Percentiles rank a stretch among this genome's conserved stretches.
Evolutionary conservation across 2,113 vertebrate species (phyloP).

Genomic region (Hydrochoerus hydrochaeris): DNA sequence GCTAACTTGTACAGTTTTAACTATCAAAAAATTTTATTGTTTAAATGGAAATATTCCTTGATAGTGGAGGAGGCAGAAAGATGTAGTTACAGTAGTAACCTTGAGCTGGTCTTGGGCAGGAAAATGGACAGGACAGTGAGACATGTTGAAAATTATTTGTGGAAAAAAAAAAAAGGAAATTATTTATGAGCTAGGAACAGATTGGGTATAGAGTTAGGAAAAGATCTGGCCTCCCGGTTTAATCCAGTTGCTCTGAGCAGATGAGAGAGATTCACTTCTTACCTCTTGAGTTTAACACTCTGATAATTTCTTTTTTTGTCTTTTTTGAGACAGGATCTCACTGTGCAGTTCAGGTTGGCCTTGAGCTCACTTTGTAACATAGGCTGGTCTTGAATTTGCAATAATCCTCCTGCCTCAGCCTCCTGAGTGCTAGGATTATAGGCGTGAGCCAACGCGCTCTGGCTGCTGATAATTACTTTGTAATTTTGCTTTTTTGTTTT

Average conservation of each 20-base stretch:
- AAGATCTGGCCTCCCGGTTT: not conserved
- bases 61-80: not conserved
- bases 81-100: not conserved
- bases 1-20: not conserved
- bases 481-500: conserved; percentile 35
- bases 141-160: not conserved
- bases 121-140: not conserved
- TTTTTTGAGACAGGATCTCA: too few relatives aligned
- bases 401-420: too few relatives aligned
- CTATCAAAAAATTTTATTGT: not conserved
- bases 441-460: too few relatives aligned
- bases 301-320: too few relatives aligned
- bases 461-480: not conserved
- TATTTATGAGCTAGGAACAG: not conserved
- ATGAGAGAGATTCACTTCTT: not conserved
- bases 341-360: too few relatives aligned
- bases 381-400: too few relatives aligned
- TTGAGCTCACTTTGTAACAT: too few relatives aligned
- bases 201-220: not conserved
- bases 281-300: not conserved
- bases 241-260: not conserved
- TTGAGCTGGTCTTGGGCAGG: not conserved
- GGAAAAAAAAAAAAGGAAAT: too few relatives aligned
- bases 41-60: not conserved
- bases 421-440: too few relatives aligned